A percentile compares a stretch with the other conserved stretches of the same genome.
Evolutionary conservation across 1,140 invertebrate genomes (phyloP).

Genomic region (Rhizoglyphus robini): DNA sequence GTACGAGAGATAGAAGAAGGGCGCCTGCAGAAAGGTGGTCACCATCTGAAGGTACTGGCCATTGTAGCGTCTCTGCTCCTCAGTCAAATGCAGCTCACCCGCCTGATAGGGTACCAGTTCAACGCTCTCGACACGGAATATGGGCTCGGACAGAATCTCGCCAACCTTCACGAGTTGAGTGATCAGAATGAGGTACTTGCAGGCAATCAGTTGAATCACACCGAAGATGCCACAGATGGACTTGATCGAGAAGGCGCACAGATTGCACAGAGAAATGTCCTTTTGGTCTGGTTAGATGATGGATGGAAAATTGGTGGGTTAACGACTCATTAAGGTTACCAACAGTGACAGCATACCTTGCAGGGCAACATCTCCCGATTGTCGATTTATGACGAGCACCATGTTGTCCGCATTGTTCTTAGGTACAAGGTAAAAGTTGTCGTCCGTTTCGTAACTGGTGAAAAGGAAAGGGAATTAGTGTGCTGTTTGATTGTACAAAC

Average conservation of each 20-base stretch:
- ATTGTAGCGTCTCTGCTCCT: constrained; percentile 62
- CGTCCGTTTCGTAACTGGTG: not conserved
- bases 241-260: no score
- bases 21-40: constrained; percentile 52
- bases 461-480: no score
- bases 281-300: no score
- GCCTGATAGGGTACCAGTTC: constrained; percentile 75
- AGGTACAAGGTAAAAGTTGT: constrained; percentile 9
- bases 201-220: constrained; percentile 31
- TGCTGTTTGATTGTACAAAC: no score
- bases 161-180: constrained; percentile 73
- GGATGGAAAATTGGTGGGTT: no score
- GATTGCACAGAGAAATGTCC: no score
- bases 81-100: constrained; percentile 56
- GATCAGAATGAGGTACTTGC: constrained; percentile 78
- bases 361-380: not conserved
- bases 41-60: constrained; percentile 65
- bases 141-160: constrained; percentile 50
- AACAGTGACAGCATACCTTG: not conserved
- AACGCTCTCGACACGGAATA: constrained; percentile 67
- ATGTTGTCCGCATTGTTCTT: not conserved
- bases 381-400: constrained; percentile 33
- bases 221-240: constrained; percentile 13
- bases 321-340: not conserved
- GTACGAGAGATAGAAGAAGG: constrained; percentile 80